phyloP scores from a whole-genome alignment of 2,888 invertebrate genomes.

The Allygus modestus region DNA sequence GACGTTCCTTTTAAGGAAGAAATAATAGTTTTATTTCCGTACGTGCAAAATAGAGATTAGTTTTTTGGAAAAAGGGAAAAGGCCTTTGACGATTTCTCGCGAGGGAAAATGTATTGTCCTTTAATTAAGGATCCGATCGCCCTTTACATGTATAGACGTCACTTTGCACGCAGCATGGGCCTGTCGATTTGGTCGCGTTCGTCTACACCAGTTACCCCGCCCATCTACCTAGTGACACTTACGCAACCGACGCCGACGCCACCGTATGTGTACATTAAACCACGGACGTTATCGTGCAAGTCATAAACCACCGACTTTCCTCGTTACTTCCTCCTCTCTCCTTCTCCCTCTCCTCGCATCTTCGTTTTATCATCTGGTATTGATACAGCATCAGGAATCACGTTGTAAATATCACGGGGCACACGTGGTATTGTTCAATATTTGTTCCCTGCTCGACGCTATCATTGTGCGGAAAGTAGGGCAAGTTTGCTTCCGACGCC shows the following conservation, averaged over 20 bases:
- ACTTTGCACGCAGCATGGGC: no score
- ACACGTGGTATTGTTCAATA: constrained; percentile 16
- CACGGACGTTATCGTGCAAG: not conserved
- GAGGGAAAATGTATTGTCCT: no score
- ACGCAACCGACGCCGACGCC: not conserved
- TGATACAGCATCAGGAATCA: not conserved
- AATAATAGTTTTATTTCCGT: no score
- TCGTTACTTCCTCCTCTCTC: not conserved
- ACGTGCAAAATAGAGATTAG: no score
- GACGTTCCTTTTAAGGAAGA: no score
- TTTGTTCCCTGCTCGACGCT: not conserved
- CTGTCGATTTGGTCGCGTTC: no score
- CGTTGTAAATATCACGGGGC: constrained; percentile 14
- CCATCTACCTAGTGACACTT: no score
- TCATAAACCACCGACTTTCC: not conserved
- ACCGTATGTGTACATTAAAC: not conserved
- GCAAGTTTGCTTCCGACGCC: constrained; percentile 1
- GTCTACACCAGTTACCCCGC: no score
- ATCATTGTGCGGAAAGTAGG: constrained; percentile 32
- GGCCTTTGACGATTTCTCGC: no score
- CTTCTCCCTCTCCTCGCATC: not conserved
- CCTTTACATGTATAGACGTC: no score
- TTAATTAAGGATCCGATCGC: no score
- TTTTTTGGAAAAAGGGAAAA: no score
- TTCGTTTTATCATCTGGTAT: not conserved